phyloP scores from a whole-genome alignment of 2,113 vertebrate genomes.

The Sturnus vulgaris region DNA sequence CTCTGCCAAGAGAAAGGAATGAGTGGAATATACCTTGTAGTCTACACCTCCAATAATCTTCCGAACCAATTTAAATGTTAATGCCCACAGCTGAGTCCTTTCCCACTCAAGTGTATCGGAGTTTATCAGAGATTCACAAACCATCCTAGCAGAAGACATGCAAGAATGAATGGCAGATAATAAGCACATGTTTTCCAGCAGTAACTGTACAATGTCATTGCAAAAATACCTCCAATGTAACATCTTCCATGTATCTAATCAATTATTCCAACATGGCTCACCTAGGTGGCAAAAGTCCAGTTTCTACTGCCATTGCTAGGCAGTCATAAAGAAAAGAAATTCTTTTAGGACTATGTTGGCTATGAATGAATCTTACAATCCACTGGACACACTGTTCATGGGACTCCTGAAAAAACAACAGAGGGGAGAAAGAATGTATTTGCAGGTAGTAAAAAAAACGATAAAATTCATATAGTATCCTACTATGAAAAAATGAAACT shows the following conservation, averaged over 20 bases:
- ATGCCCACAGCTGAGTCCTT: conserved; percentile 92
- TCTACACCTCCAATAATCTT: conserved; percentile 98
- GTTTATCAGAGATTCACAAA: conserved; percentile 91
- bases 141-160: conserved; percentile 79
- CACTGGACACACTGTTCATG: conserved; percentile 97
- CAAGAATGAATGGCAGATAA: not conserved
- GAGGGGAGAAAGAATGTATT: not conserved
- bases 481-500: not conserved
- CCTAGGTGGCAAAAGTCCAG: conserved; percentile 90
- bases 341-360: conserved; percentile 95
- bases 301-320: conserved; percentile 95
- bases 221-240: not conserved
- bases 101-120: conserved; percentile 95
- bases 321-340: conserved; percentile 98
- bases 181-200: rapidly evolving
- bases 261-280: conserved; percentile 34
- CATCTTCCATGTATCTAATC: not conserved
- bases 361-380: conserved; percentile 95
- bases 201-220: not conserved
- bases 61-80: conserved; percentile 92
- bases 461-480: not conserved
- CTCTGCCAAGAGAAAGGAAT: not conserved
- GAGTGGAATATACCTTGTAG: conserved; percentile 85
- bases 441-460: not conserved
- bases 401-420: conserved; percentile 81